Percentiles rank a stretch among this genome's conserved stretches.
Conservation (phyloP, 2,113 vertebrate genomes). For the Bagarius yarrelli region DNA sequence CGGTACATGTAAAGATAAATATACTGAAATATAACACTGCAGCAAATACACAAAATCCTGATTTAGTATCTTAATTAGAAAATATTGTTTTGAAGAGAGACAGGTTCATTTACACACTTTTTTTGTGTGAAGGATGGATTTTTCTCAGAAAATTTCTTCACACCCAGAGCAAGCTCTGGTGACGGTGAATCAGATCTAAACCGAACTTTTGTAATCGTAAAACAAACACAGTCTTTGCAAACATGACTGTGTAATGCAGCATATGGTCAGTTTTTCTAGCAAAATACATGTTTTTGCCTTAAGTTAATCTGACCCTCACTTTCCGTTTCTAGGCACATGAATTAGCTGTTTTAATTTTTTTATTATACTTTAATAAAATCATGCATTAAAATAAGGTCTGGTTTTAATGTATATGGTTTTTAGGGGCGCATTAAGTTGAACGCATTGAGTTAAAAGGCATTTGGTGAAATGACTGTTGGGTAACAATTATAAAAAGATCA, state of each 20-base stretch:
- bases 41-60: neutral
- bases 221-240: slow-evolving; percentile 39
- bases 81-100: neutral
- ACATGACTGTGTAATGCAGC: slow-evolving; percentile 35
- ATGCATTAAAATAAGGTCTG: neutral
- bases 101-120: neutral
- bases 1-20: neutral
- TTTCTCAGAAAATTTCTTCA: slow-evolving; percentile 15
- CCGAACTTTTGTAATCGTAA: slow-evolving; percentile 35
- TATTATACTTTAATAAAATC: neutral
- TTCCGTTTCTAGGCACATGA: slow-evolving; percentile 27
- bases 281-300: slow-evolving; percentile 44
- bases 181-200: slow-evolving; percentile 38
- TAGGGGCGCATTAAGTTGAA: neutral
- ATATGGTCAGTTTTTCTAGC: slow-evolving; percentile 31
- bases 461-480: neutral
- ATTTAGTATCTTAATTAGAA: slow-evolving; percentile 8
- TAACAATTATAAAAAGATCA: neutral
- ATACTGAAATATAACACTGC: neutral
- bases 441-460: neutral
- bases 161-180: slow-evolving; percentile 16
- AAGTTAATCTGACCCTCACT: slow-evolving; percentile 52
- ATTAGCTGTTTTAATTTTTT: neutral
- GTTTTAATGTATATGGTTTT: neutral
- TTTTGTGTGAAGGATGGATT: neutral